A percentile compares a stretch with the other conserved stretches of the same genome.
Conservation (phyloP, 2,888 invertebrate species). For the Plutella xylostella region DNA sequence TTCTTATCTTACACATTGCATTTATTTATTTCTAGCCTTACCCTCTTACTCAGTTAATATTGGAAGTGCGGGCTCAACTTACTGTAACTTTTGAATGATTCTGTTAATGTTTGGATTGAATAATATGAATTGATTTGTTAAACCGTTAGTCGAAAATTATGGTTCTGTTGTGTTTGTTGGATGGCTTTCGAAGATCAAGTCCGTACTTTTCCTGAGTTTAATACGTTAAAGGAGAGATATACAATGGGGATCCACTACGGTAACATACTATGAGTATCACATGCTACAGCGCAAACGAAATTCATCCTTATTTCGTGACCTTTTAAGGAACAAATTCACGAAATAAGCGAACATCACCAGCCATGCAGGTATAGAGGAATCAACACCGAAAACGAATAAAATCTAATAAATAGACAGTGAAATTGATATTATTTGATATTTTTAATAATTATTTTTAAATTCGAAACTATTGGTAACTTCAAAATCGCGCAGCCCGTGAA, state of each 20-base stretch:
- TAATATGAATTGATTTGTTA: no score
- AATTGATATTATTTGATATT: slow-evolving; percentile 65
- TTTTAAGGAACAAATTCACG: slow-evolving; percentile 21
- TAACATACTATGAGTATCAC: slow-evolving; percentile 60
- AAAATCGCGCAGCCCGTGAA: slow-evolving; percentile 43
- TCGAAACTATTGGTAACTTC: slow-evolving; percentile 58
- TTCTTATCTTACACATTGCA: slow-evolving; percentile 42
- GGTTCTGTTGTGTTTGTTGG: no score
- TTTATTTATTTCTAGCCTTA: slow-evolving; percentile 60
- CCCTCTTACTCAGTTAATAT: slow-evolving; percentile 30
- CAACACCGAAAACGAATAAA: slow-evolving; percentile 65
- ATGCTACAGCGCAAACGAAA: slow-evolving; percentile 33
- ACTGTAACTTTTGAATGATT: slow-evolving; percentile 10
- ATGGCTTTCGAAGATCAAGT: background rate
- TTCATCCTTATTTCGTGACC: background rate
- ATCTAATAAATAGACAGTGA: slow-evolving; percentile 68
- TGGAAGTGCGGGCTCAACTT: slow-evolving; percentile 46
- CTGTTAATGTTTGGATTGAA: no score
- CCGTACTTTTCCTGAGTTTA: background rate
- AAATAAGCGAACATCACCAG: slow-evolving; percentile 48
- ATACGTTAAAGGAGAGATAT: slow-evolving; percentile 7
- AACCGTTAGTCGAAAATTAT: no score
- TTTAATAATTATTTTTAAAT: slow-evolving; percentile 47
- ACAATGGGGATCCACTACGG: slow-evolving; percentile 40
- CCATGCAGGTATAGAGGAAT: slow-evolving; percentile 55